Conservation (phyloP, 2,113 vertebrate species). For the Rhagologus leucostigma region DNA sequence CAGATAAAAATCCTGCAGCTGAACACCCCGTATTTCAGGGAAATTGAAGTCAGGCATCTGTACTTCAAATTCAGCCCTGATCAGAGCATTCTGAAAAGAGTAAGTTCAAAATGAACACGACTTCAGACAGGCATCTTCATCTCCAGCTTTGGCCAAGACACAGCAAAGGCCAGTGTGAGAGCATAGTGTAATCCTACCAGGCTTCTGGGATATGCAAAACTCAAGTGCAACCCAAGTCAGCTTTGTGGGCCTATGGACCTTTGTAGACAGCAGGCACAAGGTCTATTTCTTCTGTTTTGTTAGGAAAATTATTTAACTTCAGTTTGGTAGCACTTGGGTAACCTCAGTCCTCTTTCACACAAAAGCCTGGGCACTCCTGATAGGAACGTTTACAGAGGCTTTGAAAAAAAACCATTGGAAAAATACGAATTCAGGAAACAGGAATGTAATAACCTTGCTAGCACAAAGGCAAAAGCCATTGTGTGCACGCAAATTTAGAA, state of each 20-base stretch:
- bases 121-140: not conserved
- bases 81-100: not conserved
- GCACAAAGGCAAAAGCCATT: not conserved
- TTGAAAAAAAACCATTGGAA: not conserved
- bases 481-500: not conserved
- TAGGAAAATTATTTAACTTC: not conserved
- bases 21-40: not conserved
- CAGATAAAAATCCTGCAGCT: not conserved
- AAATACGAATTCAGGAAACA: not conserved
- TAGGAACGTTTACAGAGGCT: not conserved
- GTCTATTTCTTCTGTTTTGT: not conserved
- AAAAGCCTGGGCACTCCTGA: not conserved
- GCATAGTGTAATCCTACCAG: not conserved
- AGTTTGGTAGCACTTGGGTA: not conserved
- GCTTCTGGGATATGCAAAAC: not conserved
- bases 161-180: not conserved
- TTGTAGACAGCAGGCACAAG: not conserved
- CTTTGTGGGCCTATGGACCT: not conserved
- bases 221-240: not conserved
- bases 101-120: not conserved
- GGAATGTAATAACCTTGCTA: not conserved
- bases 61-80: not conserved
- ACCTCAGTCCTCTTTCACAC: not conserved
- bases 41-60: not conserved
- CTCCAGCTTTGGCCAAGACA: not conserved